Base-by-base conservation (phyloP, 2,113 vertebrate genomes). In the Tichodroma muraria region DNA sequence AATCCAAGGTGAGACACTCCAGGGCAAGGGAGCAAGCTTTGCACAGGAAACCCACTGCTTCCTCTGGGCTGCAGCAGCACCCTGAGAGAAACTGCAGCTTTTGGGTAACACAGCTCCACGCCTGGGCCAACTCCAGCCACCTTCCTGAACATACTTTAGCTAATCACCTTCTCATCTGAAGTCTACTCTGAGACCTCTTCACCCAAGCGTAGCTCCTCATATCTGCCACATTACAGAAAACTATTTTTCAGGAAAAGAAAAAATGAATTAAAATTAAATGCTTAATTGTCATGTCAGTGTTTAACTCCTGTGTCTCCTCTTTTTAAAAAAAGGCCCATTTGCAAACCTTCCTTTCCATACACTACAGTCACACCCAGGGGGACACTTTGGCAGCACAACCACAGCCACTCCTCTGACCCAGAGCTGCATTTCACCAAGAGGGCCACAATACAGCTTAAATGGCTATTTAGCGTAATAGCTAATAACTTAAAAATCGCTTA, bases 11-110 rank as follows among this genome's bases (percentile, higher is more conserved):
- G 27, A 96, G 94, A 83, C 80, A 54, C 40, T 80, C n/a, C 38
- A 65, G 90, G 56, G 71, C 81, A 80, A 57, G 63, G 93, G 80
- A 93, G 63, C 40, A 21, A 80, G 56, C 63, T 82, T 15, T 76
- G 89, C 90, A 95, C 94, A 95, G 96, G 96, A 97, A 97, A 97
- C 91, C 90, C 91, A 77, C 93, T 0, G 49, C 89, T 97, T 96
- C 95, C 96, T 96, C 91, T 66, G 47, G 31, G 70, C 92, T 95
- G 73, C 85, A 61, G 81, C 93, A 95, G 90, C 75, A 47, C 45
- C 17, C 0, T 0, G 24, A 35, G 70, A 64, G 42, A 14, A 87
- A 69, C 38, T 1, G 17, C 45, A 52, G 85, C 76, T 13, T 11
- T 6, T 31, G 78, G 80, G 53, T 5, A 44, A 5, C 3, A 3